Conservation (phyloP, 2,797 vertebrate genomes). For the Triplophysa yarkandensis region DNA sequence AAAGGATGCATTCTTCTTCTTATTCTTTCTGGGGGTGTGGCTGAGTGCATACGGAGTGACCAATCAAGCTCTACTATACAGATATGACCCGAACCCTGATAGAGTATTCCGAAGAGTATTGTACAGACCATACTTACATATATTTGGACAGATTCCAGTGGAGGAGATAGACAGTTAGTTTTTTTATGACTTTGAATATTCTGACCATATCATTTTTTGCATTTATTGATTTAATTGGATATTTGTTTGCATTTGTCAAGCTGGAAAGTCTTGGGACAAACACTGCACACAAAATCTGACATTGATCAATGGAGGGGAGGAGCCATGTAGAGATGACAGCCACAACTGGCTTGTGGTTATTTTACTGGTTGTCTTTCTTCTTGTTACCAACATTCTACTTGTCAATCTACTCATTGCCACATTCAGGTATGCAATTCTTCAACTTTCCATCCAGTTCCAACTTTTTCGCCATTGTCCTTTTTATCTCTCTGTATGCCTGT, state of each 20-base stretch:
- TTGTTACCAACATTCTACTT: slow-evolving; percentile 90
- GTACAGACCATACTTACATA: slow-evolving; percentile 89
- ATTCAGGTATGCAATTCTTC: slow-evolving; percentile 79
- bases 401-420: slow-evolving; percentile 92
- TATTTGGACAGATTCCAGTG: slow-evolving; percentile 89
- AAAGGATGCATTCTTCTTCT: slow-evolving; percentile 92
- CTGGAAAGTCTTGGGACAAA: slow-evolving; percentile 68
- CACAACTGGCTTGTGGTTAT: slow-evolving; percentile 91
- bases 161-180: slow-evolving; percentile 84
- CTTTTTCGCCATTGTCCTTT: neutral
- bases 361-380: slow-evolving; percentile 83
- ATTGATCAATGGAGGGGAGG: slow-evolving; percentile 65
- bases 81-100: slow-evolving; percentile 72
- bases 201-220: neutral
- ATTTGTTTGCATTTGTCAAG: slow-evolving; percentile 64
- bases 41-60: slow-evolving; percentile 88
- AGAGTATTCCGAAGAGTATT: slow-evolving; percentile 84
- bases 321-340: slow-evolving; percentile 76
- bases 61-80: slow-evolving; percentile 85
- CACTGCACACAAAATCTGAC: slow-evolving; percentile 76
- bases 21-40: slow-evolving; percentile 90
- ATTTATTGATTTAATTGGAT: neutral
- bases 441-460: neutral
- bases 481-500: neutral
- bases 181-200: neutral